A percentile compares a stretch with the other conserved stretches of the same genome.
phyloP scores from a whole-genome alignment of 2,888 invertebrate species.

The Globia sparganii region DNA sequence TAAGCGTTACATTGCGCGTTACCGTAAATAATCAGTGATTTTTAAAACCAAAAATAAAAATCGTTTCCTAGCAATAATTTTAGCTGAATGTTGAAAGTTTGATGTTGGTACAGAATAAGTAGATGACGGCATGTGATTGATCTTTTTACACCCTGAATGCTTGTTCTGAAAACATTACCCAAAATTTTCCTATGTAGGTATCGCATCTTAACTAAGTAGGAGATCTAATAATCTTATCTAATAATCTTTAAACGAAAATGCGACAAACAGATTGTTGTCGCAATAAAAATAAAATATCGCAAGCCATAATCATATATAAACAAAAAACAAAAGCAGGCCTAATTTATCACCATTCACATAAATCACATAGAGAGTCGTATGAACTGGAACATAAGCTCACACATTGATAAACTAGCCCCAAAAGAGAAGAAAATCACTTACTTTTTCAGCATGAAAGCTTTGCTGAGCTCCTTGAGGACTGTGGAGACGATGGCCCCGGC shows the following conservation, averaged over 20 bases:
- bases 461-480: conserved; percentile 87
- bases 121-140: background rate
- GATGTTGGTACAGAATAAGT: background rate
- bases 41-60: background rate
- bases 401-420: background rate
- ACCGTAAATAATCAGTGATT: background rate
- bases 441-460: conserved; percentile 89
- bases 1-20: too few species aligned
- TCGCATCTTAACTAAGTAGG: background rate
- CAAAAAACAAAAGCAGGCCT: background rate
- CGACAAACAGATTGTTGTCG: background rate
- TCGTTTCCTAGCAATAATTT: background rate
- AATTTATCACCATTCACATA: background rate
- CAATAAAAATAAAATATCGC: conserved; percentile 17
- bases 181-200: background rate
- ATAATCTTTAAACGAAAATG: background rate
- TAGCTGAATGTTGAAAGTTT: background rate
- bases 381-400: background rate
- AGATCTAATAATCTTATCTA: background rate
- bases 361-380: background rate
- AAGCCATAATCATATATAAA: conserved; percentile 1
- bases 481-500: conserved; percentile 88
- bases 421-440: conserved; percentile 69
- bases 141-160: background rate
- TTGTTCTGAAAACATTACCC: background rate